Evolutionary conservation across 2,797 vertebrate species (phyloP).

Genomic region (Halcyon smyrnensis): DNA sequence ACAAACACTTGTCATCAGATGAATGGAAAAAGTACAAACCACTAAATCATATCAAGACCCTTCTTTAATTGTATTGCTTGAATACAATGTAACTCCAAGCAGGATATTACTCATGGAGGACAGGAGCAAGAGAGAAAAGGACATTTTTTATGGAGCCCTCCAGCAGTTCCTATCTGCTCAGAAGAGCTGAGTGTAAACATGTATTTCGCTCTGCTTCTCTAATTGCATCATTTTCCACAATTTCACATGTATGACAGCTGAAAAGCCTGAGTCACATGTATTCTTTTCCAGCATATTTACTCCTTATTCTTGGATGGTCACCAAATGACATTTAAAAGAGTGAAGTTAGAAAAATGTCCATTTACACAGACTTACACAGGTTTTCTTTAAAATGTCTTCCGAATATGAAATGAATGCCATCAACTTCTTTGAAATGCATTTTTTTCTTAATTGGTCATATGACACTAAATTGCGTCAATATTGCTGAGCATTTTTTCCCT

Average conservation of each 20-base stretch:
- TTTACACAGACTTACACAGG: background rate
- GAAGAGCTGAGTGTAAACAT: background rate
- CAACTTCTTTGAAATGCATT: background rate
- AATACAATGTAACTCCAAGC: background rate
- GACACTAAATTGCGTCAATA: background rate
- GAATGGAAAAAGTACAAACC: background rate
- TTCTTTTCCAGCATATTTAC: conserved; percentile 24
- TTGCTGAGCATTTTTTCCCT: background rate
- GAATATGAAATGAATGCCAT: background rate
- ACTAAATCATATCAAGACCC: background rate
- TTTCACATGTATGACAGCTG: conserved; percentile 19
- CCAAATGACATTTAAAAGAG: conserved; percentile 19
- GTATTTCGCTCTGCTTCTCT: background rate
- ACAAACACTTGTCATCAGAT: background rate
- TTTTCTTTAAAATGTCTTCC: background rate
- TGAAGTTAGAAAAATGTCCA: background rate
- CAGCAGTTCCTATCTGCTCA: background rate
- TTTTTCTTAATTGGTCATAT: background rate
- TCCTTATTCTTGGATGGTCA: background rate
- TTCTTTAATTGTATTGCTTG: background rate
- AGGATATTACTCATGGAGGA: background rate
- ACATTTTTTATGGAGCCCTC: background rate
- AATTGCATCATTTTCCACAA: conserved; percentile 35
- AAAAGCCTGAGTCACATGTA: conserved; percentile 23
- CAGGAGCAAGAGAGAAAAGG: background rate